A percentile compares a stretch with the other conserved stretches of the same genome.
Conservation (phyloP, 2,113 vertebrate genomes). For the Myotis yumanensis region DNA sequence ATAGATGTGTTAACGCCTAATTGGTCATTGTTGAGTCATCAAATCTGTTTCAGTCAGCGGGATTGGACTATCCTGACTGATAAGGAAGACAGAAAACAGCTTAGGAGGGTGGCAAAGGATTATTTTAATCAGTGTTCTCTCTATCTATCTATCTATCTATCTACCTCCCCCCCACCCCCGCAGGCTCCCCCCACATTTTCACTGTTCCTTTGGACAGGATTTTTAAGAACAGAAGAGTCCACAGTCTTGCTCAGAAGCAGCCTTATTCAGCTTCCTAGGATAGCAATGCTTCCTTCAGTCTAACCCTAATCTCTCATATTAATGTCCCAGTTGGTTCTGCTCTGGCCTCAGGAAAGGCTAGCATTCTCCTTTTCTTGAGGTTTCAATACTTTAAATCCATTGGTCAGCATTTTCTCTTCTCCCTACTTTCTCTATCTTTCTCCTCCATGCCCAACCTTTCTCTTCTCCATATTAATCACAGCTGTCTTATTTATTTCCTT, state of each 20-base stretch:
- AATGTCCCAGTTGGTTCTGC: neutral
- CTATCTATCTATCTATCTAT: neutral
- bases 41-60: slow-evolving; percentile 64
- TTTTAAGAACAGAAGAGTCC: neutral
- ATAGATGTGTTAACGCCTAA: slow-evolving; percentile 79
- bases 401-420: slow-evolving; percentile 7
- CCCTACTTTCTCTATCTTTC: neutral
- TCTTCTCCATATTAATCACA: slow-evolving; percentile 2
- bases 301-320: neutral
- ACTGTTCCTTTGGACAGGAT: neutral
- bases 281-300: neutral
- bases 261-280: neutral
- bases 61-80: slow-evolving; percentile 65
- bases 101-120: neutral
- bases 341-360: neutral
- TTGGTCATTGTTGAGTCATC: slow-evolving; percentile 78
- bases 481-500: neutral
- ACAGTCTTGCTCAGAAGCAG: neutral
- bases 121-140: neutral
- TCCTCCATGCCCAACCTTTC: neutral
- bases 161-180: neutral
- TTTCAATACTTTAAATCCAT: slow-evolving; percentile 8
- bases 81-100: slow-evolving; percentile 34
- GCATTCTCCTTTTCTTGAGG: neutral
- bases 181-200: neutral